Base-by-base conservation (phyloP, 2,888 invertebrate species). In the Thecocarcelia acutangulata region DNA sequence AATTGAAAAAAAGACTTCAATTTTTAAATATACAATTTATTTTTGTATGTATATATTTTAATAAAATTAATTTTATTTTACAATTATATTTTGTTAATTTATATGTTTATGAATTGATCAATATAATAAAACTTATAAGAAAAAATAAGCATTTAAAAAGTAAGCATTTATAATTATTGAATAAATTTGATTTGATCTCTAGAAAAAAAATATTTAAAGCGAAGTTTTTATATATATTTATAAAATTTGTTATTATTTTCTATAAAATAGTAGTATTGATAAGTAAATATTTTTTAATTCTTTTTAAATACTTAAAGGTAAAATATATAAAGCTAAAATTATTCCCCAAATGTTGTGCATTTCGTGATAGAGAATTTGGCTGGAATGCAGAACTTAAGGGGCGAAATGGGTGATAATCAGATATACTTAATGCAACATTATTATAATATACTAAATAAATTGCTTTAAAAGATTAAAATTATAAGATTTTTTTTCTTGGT, bases 231-330 rank as follows among this genome's bases (percentile, higher is more conserved):
- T 6, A 33, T 33, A 33, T 8, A 6, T 33, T 33, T 9, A 3
- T 33, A 33, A 3, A 69, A 42, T 48, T 63, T 37, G 17, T 52
- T 40, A 46, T 44, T 28, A 17, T 37, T 15, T 40, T 63, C 48
- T 78, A 64, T 21, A 24, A 50, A 50, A 44, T 52, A 78, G 52
- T 78, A 77, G 50, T 69, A 63, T n/a, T 64, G 15, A 21, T 64
- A 37, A 48, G 37, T 74, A 40, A 75, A 66, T 66, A 66, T 63
- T 50, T 63, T 12, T 28, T 66, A 48, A 28, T 4, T 37, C 56
- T 58, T 33, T 21, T 56, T 74, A 83, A 75, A 81, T 83, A 81
- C 81, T 81, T 81, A 83, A 66, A 68, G 80, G 78, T 75, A 80
- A 81, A 70, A 72, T 17, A 42, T 64, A 74, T 82, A 82, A 78